Conservation (phyloP, 2,888 invertebrate species). For the Allophyes oxyacanthae region DNA sequence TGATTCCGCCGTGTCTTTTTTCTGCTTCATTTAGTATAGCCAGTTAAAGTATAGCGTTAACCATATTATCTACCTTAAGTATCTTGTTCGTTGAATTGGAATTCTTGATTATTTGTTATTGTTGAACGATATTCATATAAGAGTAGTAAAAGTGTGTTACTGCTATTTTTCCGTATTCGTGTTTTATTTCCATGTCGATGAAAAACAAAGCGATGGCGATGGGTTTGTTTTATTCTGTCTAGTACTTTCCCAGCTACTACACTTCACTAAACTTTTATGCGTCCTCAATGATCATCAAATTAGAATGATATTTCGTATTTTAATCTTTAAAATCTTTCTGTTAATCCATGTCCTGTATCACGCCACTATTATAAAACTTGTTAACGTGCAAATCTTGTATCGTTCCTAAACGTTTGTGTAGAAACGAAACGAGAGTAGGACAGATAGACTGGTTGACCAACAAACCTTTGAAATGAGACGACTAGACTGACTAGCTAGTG, state of each 20-base stretch:
- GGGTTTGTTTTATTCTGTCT: neutral
- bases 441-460: constrained; percentile 48
- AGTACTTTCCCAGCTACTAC: neutral
- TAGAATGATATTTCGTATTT: neutral
- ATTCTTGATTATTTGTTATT: constrained; percentile 21
- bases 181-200: constrained; percentile 19
- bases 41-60: constrained; percentile 3
- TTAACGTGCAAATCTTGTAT: constrained; percentile 31
- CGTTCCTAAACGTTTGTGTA: constrained; percentile 40
- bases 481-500: constrained; percentile 41
- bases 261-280: constrained; percentile 9
- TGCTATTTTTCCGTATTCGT: constrained; percentile 11
- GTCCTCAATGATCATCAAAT: neutral
- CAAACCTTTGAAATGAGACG: constrained; percentile 51
- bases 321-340: too few relatives aligned
- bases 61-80: neutral
- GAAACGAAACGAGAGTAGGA: constrained; percentile 40
- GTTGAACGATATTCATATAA: constrained; percentile 10
- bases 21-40: constrained; percentile 6
- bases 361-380: constrained; percentile 1
- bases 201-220: neutral
- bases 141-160: constrained; percentile 11
- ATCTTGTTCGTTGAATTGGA: constrained; percentile 3
- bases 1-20: constrained; percentile 20
- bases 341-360: too few relatives aligned